Percentiles rank a stretch among this genome's conserved stretches.
These are phyloP conservation scores for Sebastolobus altivelis DNA, from an alignment of 2,797 vertebrate genomes.

Conservation along the genomic window DNA sequence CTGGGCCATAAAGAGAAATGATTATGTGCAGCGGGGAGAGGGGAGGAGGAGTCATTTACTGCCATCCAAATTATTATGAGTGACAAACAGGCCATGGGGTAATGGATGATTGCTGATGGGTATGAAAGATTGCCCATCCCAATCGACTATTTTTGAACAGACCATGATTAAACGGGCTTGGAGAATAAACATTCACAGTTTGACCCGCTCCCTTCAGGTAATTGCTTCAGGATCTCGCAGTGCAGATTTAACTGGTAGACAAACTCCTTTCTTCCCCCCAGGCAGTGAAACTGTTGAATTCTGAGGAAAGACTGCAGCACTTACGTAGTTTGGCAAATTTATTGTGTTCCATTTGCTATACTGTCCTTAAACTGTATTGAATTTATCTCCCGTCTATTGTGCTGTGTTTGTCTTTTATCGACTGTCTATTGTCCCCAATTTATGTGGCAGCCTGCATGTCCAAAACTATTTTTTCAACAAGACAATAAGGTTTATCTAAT, in stretches of 20 bases:
- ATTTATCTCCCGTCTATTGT: slow-evolving; percentile 42
- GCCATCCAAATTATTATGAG: slow-evolving; percentile 63
- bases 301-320: slow-evolving; percentile 25
- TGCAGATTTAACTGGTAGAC: slow-evolving; percentile 31
- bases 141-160: slow-evolving; percentile 35
- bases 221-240: slow-evolving; percentile 29
- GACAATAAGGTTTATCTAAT: slow-evolving; percentile 40
- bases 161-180: slow-evolving; percentile 40
- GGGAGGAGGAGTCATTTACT: slow-evolving; percentile 54
- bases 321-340: slow-evolving; percentile 39
- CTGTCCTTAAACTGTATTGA: slow-evolving; percentile 44
- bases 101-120: slow-evolving; percentile 54
- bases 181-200: slow-evolving; percentile 53
- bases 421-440: slow-evolving; percentile 32
- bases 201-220: slow-evolving; percentile 43
- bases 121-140: slow-evolving; percentile 45
- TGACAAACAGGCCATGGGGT: slow-evolving; percentile 60
- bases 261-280: slow-evolving; percentile 3
- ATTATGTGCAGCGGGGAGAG: slow-evolving; percentile 58
- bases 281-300: slow-evolving; percentile 39
- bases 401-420: slow-evolving; percentile 39
- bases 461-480: slow-evolving; percentile 16
- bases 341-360: slow-evolving; percentile 42
- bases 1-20: slow-evolving; percentile 53
- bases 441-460: slow-evolving; percentile 19